Evolutionary conservation across 2,888 invertebrate species (phyloP), one percentile per base, ranked within the genome.

Genomic region (Tachystola acroxantha): DNA sequence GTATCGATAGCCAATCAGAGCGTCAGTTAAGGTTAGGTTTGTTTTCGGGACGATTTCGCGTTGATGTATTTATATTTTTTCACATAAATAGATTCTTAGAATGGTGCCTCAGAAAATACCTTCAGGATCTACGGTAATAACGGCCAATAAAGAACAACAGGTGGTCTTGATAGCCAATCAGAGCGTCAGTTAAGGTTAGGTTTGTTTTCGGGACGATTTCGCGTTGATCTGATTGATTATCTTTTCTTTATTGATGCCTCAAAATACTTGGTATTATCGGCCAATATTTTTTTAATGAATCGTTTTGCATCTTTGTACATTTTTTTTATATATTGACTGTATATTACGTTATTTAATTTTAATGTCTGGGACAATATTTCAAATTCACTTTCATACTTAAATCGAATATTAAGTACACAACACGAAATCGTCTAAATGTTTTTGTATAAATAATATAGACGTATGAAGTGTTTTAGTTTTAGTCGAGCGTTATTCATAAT

Each of bases 1-100:
- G 86, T 81, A 10, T 79, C 85, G 0, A 68, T 85, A 39, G 75
- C 85, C 43, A 85, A 86, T 46, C 85, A 86, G 49, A 84, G 75
- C 41, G 77, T 74, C 31, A 77, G 78, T 62, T 77, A 79, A 66
- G 44, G 34, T 19, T 30, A 36, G 29, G 13, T 30, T 4, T 10
- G 12, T 22, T 36, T 12, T 24, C 11, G 14, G 11, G n/a, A 24
- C 24, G 24, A n/a, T 24, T n/a, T 24, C 24, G 24, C n/a, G 24
- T 29, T 29, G n/a, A 6, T 19, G 31, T 31, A 11, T 27, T 27
- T 11, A 11, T 10, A 5, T 27, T 10, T 24, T n/a, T n/a, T n/a
- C n/a, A 24, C 3, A 6, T 24, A 6, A 16, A 16, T 4, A 16
- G 16, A 16, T 6, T 4, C 16, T 3, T 3, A 16, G 85, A 0